These are phyloP conservation scores for Rhopilema esculentum DNA, from an alignment of 30 jellyfish, hydroid and myxozoan species.

Conservation along the genomic window DNA sequence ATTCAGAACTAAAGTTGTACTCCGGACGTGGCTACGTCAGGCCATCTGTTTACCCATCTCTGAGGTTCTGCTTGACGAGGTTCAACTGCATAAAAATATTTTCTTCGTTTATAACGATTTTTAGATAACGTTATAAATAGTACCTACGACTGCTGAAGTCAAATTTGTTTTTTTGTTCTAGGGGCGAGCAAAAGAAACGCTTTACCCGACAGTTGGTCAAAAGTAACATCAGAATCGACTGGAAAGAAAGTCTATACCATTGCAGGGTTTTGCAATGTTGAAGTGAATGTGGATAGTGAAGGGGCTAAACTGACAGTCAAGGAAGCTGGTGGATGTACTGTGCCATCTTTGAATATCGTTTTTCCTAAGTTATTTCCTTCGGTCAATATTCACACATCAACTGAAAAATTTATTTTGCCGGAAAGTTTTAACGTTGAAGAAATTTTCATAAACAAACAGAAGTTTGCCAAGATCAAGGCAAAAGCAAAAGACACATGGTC, in stretches of 20 bases:
- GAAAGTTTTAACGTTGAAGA: constrained; percentile 44
- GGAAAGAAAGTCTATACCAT: constrained; percentile 37
- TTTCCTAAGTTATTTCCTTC: constrained; percentile 48
- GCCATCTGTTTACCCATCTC: too few relatives aligned
- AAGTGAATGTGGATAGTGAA: constrained; percentile 5
- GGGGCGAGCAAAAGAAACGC: constrained; percentile 16
- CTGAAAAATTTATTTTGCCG: constrained; percentile 50
- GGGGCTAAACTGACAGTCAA: constrained; percentile 24
- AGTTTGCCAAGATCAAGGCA: constrained; percentile 26
- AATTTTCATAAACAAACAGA: constrained; percentile 21
- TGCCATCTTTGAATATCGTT: constrained; percentile 58
- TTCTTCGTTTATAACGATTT: too few relatives aligned
- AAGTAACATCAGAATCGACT: constrained; percentile 3
- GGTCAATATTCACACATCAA: constrained; percentile 27
- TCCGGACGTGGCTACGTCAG: too few relatives aligned
- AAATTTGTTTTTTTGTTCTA: neutral
- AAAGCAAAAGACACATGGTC: constrained; percentile 51
- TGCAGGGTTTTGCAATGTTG: constrained; percentile 49
- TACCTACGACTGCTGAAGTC: too few relatives aligned
- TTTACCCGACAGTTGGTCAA: constrained; percentile 34
- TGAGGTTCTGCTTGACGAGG: too few relatives aligned
- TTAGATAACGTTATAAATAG: too few relatives aligned
- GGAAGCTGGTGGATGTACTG: constrained; percentile 40
- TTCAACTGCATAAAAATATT: too few relatives aligned
- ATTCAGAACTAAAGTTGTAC: too few relatives aligned